Base-by-base conservation (phyloP, 2,888 invertebrate species). In the Trachelus troglodyta region DNA sequence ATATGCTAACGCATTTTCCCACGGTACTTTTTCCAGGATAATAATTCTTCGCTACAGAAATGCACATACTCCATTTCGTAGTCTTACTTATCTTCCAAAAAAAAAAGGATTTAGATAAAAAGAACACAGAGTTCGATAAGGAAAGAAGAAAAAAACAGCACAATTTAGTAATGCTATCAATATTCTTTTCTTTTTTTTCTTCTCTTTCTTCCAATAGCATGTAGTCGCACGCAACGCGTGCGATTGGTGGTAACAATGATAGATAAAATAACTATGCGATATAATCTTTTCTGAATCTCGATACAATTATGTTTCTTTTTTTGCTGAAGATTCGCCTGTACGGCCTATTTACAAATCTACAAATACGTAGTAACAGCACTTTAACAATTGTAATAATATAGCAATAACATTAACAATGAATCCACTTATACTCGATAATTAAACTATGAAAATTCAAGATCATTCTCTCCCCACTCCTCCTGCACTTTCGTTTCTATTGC, bases 131-230 rank as follows among this genome's bases (percentile, higher is more conserved):
- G 23, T 56, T 23, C 56, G 56, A 68, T 34, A 30, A 74, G 23
- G 15, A 34, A 15, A 34, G 37, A 75, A 68, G 37, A 77, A 9
- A 69, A 37, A 30, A 34, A 31, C 75, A 69, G 9, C 23, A 34
- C 15, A 69, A 77, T 75, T 75, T 69, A 31, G 75, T 77, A 77
- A 77, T 74, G 77, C 69, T 69, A 37, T 69, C 76, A 76, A 77
- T 81, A 80, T 69, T 79, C 69, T 77, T 75, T 69, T 74, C 12
- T 35, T 77, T 75, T 78, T 76, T 74, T n/a, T n/a, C 37, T 76
- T 31, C 40, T 78, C 23, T 40, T 76, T 75, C 69, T 30, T 78
- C 69, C 33, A 74, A 69, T 76, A 74, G 69, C 77, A 68, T 35
- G 56, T 56, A 23, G 56, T 56, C 23, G 23, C 56, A 56, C 56